Base-by-base conservation (phyloP, 2,113 vertebrate species). In the Origma solitaria region DNA sequence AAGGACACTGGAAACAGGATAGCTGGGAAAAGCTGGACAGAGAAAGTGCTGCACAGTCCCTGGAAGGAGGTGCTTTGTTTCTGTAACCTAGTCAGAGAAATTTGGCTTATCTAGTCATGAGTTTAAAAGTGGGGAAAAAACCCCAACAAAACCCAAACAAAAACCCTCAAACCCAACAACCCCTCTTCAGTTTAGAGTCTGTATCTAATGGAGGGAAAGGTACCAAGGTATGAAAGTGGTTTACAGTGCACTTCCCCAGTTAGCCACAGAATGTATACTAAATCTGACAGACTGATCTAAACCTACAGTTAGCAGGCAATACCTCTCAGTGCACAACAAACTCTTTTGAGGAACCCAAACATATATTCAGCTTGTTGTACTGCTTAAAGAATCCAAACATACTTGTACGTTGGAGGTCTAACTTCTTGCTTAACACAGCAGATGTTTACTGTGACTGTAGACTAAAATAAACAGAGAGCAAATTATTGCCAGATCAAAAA, bases 161-260 rank as follows among this genome's bases (percentile, higher is more conserved):
- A 40, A 33, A 27, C 16, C 0, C 13, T 13, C 7, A 12, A 65
- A 31, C 28, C 17, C 38, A 79, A 45, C 2, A 2, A 1, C 3
- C 4, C 2, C 9, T 50, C 58, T 53, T 65, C 16, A 62, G 66
- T 83, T 86, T 28, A 37, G 15, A 42, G 38, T 51, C 37, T 47
- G 15, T 27, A 49, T 16, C 31, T 33, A 82, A 69, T 25, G 10
- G 18, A 51, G 73, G 24, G 9, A 31, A 76, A 76, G 21, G 5
- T 35, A 47, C 3, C 27, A 19, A 60, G 84, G 22, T 45, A 56
- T 5, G 15, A 51, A n/a, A 33, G 49, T 42, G 7, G 6, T 47
- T 45, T 22, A 3, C 13, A 40, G 56, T 15, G 27, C 9, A 27
- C 16, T 82, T 57, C 18, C 87, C n/a, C 14, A 23, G 7, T 12